Percentiles rank a stretch among this genome's conserved stretches.
Conservation (phyloP, 2,888 invertebrate species). For the Ichneumoninae sp. region DNA sequence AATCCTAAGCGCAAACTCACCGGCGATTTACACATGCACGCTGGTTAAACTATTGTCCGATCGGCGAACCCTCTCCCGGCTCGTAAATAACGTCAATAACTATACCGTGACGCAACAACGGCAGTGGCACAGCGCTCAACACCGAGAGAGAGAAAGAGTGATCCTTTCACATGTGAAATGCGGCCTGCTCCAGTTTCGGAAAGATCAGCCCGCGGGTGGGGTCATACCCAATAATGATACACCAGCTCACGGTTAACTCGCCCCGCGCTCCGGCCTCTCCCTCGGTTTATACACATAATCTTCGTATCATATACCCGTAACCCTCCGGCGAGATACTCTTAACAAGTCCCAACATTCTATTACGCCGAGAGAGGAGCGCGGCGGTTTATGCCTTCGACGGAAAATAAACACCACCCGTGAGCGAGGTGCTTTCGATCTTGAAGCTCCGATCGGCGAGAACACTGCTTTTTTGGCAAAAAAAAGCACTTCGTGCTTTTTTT, state of each 20-base stretch:
- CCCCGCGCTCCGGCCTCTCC: slow-evolving; percentile 33
- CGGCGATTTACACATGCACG: neutral
- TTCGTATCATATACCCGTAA: slow-evolving; percentile 46
- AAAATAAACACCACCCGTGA: neutral
- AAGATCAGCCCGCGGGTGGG: slow-evolving; percentile 79
- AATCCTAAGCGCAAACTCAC: slow-evolving; percentile 24
- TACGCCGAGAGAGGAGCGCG: slow-evolving; percentile 46
- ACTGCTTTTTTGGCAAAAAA: neutral
- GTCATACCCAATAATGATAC: slow-evolving; percentile 71
- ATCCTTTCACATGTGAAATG: slow-evolving; percentile 82
- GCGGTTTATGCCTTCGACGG: neutral
- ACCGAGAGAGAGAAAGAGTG: slow-evolving; percentile 60
- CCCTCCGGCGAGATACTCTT: slow-evolving; percentile 61
- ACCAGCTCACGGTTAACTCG: slow-evolving; percentile 56
- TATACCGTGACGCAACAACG: slow-evolving; percentile 72
- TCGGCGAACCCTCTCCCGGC: slow-evolving; percentile 55
- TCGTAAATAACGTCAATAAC: slow-evolving; percentile 76
- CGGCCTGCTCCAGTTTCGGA: slow-evolving; percentile 79
- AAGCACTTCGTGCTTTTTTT: neutral
- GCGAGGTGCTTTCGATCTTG: neutral
- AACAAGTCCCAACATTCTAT: slow-evolving; percentile 56
- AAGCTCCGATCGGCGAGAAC: neutral
- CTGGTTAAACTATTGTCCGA: slow-evolving; percentile 75
- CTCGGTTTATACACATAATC: slow-evolving; percentile 35
- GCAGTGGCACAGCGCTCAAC: slow-evolving; percentile 29